Evolutionary conservation across 1,140 invertebrate species (phyloP).

Genomic region (Diorhabda sublineata): DNA sequence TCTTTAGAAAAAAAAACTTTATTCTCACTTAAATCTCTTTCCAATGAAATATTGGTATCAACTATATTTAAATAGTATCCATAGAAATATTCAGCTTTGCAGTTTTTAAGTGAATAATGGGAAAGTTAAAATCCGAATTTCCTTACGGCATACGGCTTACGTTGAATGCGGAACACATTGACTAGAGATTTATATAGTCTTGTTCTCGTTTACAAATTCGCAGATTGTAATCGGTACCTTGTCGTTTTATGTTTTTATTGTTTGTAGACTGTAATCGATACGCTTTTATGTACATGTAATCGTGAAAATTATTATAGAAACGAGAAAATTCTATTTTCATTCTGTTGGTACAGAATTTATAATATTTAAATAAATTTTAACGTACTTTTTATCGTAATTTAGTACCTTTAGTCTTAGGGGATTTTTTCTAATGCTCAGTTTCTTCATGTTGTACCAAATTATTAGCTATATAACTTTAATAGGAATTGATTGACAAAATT

Average conservation of each 20-base stretch:
- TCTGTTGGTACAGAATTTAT: too few species aligned
- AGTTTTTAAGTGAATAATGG: background rate
- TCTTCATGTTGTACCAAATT: too few species aligned
- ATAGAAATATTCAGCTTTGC: background rate
- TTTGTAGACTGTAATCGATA: slow-evolving; percentile 2
- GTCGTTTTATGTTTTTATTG: background rate
- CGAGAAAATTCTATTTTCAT: too few species aligned
- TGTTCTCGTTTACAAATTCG: slow-evolving; percentile 2
- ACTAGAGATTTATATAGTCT: background rate
- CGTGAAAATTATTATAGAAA: too few species aligned
- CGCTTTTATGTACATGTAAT: background rate
- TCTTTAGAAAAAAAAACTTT: too few species aligned
- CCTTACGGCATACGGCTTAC: background rate
- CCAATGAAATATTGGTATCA: background rate
- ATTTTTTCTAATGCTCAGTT: too few species aligned
- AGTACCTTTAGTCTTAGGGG: too few species aligned
- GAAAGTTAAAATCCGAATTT: background rate
- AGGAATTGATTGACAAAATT: too few species aligned
- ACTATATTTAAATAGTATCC: background rate
- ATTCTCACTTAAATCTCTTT: background rate
- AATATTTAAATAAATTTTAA: too few species aligned
- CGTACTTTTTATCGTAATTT: too few species aligned
- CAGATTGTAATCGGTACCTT: background rate
- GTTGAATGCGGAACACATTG: slow-evolving; percentile 1
- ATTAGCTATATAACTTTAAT: too few species aligned